A percentile compares a stretch with the other conserved stretches of the same genome.
Evolutionary conservation across 1,140 invertebrate species (phyloP).

Genomic region (Diorhabda elongata): DNA sequence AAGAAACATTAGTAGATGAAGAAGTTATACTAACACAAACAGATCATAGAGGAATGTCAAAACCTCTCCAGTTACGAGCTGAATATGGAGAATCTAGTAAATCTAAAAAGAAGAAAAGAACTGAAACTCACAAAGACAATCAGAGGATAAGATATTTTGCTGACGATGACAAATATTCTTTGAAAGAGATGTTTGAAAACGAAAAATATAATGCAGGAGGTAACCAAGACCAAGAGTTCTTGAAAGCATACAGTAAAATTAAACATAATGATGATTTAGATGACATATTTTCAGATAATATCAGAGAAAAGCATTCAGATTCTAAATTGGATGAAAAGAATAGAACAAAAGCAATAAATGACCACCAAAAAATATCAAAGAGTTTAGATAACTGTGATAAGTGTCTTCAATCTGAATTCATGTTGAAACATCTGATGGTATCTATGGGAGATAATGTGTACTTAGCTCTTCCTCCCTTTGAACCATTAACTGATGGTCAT

Average conservation of each 20-base stretch:
- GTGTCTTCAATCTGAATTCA: slow-evolving; percentile 76
- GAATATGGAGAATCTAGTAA: slow-evolving; percentile 40
- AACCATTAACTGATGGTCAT: slow-evolving; percentile 80
- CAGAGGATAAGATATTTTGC: slow-evolving; percentile 80
- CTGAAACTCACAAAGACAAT: slow-evolving; percentile 69
- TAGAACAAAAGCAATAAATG: slow-evolving; percentile 64
- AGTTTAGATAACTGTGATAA: slow-evolving; percentile 74
- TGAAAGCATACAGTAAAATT: slow-evolving; percentile 64
- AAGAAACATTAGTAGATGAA: slow-evolving; percentile 50
- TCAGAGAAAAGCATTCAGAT: slow-evolving; percentile 58
- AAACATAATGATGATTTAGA: slow-evolving; percentile 77
- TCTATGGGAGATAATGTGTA: slow-evolving; percentile 78
- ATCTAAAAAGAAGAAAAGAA: slow-evolving; percentile 54
- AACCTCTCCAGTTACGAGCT: slow-evolving; percentile 50
- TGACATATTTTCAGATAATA: slow-evolving; percentile 79
- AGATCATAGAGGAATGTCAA: slow-evolving; percentile 61
- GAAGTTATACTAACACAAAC: slow-evolving; percentile 69
- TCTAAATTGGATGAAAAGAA: slow-evolving; percentile 63
- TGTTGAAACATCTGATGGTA: slow-evolving; percentile 85
- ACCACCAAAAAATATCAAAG: slow-evolving; percentile 65
- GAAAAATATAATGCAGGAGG: slow-evolving; percentile 81
- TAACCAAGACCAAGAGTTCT: slow-evolving; percentile 79
- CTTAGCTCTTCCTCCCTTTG: slow-evolving; percentile 70
- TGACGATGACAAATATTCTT: slow-evolving; percentile 84
- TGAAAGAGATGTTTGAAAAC: slow-evolving; percentile 84